phyloP scores from a whole-genome alignment of 2,888 invertebrate genomes.

The Encarsia formosa region DNA sequence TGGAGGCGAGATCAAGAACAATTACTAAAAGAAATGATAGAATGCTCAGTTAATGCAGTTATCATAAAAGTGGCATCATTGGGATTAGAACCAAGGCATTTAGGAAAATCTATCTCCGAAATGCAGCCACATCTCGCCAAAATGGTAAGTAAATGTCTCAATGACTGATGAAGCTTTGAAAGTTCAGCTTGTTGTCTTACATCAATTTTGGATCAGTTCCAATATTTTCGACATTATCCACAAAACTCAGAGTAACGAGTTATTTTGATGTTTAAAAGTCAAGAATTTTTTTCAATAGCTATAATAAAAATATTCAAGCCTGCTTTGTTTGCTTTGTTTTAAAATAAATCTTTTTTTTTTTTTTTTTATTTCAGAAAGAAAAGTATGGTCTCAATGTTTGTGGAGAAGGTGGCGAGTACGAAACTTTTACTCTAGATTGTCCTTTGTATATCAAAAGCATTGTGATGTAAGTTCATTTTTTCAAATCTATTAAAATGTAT shows the following conservation, averaged over 20 bases:
- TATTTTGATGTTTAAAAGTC: slow-evolving; percentile 14
- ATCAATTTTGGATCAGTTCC: slow-evolving; percentile 30
- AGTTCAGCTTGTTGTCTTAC: slow-evolving; percentile 19
- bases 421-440: slow-evolving; percentile 95
- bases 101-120: slow-evolving; percentile 80
- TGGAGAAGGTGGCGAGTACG: slow-evolving; percentile 99
- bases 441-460: slow-evolving; percentile 89
- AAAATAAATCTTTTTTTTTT: neutral
- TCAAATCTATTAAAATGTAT: slow-evolving; percentile 25
- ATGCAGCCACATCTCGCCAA: slow-evolving; percentile 82
- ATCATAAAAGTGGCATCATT: slow-evolving; percentile 96
- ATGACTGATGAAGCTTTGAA: slow-evolving; percentile 30
- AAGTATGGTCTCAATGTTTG: slow-evolving; percentile 94
- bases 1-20: slow-evolving; percentile 96
- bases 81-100: slow-evolving; percentile 84
- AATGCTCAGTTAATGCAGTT: slow-evolving; percentile 85
- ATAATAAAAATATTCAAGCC: slow-evolving; percentile 1
- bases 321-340: neutral
- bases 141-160: slow-evolving; percentile 59
- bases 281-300: slow-evolving; percentile 12
- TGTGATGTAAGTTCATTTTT: slow-evolving; percentile 70
- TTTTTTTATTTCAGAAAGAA: slow-evolving; percentile 60
- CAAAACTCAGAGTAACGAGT: slow-evolving; percentile 20
- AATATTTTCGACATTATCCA: slow-evolving; percentile 22
- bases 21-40: slow-evolving; percentile 94